These are phyloP conservation scores for Propithecus coquereli DNA, from an alignment of 2,113 vertebrate genomes.

Conservation along the genomic window DNA sequence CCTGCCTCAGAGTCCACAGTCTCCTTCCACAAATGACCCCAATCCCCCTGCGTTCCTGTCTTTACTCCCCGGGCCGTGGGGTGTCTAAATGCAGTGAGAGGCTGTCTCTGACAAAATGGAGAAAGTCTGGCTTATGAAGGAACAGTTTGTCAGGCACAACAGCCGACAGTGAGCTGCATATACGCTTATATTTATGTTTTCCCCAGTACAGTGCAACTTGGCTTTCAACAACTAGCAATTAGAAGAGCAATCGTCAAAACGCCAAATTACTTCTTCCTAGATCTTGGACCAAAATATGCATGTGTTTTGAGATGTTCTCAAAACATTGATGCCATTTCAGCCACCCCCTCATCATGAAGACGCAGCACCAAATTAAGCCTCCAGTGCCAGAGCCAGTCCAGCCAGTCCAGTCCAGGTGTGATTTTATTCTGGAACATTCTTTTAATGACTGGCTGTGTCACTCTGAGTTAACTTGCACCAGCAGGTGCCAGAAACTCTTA, in stretches of 20 bases:
- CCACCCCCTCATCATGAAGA: neutral
- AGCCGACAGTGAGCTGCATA: neutral
- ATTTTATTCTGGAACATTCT: neutral
- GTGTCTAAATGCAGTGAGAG: neutral
- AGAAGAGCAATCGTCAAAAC: neutral
- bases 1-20: neutral
- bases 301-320: neutral
- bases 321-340: neutral
- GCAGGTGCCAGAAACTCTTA: neutral
- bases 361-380: neutral
- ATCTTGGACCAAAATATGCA: neutral
- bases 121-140: neutral
- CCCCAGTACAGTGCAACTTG: neutral
- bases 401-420: neutral
- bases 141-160: neutral
- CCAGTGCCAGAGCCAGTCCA: neutral
- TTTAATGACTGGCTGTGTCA: neutral
- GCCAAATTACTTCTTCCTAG: neutral
- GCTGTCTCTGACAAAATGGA: neutral
- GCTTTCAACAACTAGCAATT: neutral
- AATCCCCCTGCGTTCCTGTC: fast-evolving
- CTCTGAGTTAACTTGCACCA: neutral
- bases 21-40: neutral
- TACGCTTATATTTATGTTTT: neutral
- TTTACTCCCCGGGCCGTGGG: neutral